phyloP scores from a whole-genome alignment of 1,140 invertebrate species.

The Platyura marginata region DNA sequence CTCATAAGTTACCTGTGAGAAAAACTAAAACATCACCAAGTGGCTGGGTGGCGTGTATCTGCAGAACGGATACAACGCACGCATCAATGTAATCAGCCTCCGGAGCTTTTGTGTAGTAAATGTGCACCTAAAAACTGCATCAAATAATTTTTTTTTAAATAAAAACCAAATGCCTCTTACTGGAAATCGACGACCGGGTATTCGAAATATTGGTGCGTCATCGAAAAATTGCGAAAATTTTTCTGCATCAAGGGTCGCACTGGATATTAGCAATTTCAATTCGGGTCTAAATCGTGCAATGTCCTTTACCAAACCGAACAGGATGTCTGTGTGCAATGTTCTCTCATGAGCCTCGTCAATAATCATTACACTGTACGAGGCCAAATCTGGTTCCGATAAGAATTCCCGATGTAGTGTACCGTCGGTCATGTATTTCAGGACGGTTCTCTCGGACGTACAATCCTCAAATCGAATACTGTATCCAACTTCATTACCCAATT shows the following conservation, averaged over 20 bases:
- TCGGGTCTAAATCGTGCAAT: conserved; percentile 88
- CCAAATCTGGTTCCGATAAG: conserved; percentile 88
- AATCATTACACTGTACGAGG: conserved; percentile 92
- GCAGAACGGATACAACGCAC: conserved; percentile 86
- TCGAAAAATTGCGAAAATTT: conserved; percentile 99
- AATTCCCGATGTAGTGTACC: conserved; percentile 96
- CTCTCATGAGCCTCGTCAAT: conserved; percentile 99
- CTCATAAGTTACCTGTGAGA: conserved; percentile 86
- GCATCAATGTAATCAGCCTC: conserved; percentile 98
- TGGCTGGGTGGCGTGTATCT: conserved; percentile 95
- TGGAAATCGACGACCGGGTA: conserved; percentile 74
- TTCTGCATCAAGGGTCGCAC: conserved; percentile 92
- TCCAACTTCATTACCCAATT: conserved; percentile 96
- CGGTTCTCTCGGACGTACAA: conserved; percentile 88
- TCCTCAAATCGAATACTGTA: conserved; percentile 99
- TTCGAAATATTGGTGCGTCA: conserved; percentile 93
- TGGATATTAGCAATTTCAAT: conserved; percentile 92
- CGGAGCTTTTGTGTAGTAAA: conserved; percentile 97
- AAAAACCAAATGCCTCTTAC: conserved; percentile 12
- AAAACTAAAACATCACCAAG: conserved; percentile 93
- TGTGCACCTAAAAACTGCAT: conserved; percentile 46
- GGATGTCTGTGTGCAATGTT: conserved; percentile 93
- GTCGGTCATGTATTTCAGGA: conserved; percentile 99
- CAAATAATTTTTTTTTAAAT: not conserved
- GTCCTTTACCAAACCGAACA: conserved; percentile 97